A percentile compares a stretch with the other conserved stretches of the same genome.
phyloP scores from a whole-genome alignment of 2,113 vertebrate species.

The Tragelaphus scriptus region DNA sequence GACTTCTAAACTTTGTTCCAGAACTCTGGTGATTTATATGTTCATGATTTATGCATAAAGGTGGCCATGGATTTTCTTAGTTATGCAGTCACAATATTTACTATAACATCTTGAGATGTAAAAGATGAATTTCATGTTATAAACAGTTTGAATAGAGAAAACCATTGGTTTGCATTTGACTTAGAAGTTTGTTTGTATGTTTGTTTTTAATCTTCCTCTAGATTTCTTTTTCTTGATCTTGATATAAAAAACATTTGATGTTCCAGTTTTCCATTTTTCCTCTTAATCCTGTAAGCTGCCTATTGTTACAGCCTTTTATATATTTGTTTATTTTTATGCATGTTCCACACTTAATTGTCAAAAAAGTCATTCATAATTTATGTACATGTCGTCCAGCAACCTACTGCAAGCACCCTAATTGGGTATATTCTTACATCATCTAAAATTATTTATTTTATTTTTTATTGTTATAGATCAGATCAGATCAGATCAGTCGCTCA shows the following conservation, averaged over 20 bases:
- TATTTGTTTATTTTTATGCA: conserved; percentile 4
- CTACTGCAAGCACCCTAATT: background rate
- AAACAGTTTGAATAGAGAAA: background rate
- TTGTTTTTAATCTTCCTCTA: background rate
- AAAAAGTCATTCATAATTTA: conserved; percentile 12
- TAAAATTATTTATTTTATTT: background rate
- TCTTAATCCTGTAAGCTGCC: background rate
- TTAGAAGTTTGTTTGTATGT: background rate
- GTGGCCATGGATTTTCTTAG: background rate
- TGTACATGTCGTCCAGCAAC: background rate
- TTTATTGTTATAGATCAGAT: background rate
- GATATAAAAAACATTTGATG: background rate
- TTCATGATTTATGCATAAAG: background rate
- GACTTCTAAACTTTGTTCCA: background rate
- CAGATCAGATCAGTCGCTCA: too few relatives aligned
- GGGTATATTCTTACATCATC: background rate
- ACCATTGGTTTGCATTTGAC: conserved; percentile 9
- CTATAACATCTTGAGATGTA: background rate
- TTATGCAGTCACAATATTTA: background rate
- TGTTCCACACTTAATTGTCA: background rate
- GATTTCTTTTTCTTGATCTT: background rate
- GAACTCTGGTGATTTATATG: background rate
- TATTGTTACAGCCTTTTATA: background rate
- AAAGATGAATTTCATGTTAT: background rate
- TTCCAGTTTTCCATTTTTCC: background rate